Base-by-base conservation (phyloP, 2,113 vertebrate genomes). In the Euleptes europaea region DNA sequence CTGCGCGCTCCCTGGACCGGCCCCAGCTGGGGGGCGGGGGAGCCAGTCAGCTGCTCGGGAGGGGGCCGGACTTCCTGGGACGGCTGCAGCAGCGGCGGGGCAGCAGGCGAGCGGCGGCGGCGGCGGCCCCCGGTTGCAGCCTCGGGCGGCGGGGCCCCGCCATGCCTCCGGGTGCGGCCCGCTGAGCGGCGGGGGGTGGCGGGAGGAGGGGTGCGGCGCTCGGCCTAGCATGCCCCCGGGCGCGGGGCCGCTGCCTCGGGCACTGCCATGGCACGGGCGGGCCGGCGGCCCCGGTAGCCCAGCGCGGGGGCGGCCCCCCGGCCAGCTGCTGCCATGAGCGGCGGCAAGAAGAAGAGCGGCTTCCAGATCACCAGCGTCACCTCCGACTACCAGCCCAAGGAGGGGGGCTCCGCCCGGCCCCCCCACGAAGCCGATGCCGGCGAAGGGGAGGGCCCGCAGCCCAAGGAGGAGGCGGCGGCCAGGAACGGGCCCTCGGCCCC, bases 331-430 rank as follows among this genome's bases (percentile, higher is more conserved):
- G n/a, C 82, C 84, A 97, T 97, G 97, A 97, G 96, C 17, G 93
- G 94, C 1, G 96, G 96, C 44, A 98, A 96, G 92, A 98, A 97
- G 93, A 97, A 97, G 79, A 97, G 97, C 77, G 97, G 98, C 76
- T 98, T 98, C 90, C 97, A 98, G 91, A 98, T 98, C 93, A 98
- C 97, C 92, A 98, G 97, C 57, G 97, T 98, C 86, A 98, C 97
- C 65, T 97, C 94, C 3, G 98, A 98, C 69, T 96, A 96, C 26
- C 95, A 94, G 54, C 4, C 44, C 44, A 44, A 19, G 54, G 12
- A 12, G 14, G 17, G 51, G 51, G 51, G 51, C 14, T 14, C 51
- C 49, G 9, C 9, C 44, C 44, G 4, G 44, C 44, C 44, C 44
- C 44, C 9, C 44, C 4, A 31, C 35, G 42, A 33, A 11, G 80